Percentiles rank a stretch among this genome's conserved stretches.
These are phyloP conservation scores for Nothobranchius kuhntae DNA, from an alignment of 2,113 vertebrate species.

Conservation along the genomic window DNA sequence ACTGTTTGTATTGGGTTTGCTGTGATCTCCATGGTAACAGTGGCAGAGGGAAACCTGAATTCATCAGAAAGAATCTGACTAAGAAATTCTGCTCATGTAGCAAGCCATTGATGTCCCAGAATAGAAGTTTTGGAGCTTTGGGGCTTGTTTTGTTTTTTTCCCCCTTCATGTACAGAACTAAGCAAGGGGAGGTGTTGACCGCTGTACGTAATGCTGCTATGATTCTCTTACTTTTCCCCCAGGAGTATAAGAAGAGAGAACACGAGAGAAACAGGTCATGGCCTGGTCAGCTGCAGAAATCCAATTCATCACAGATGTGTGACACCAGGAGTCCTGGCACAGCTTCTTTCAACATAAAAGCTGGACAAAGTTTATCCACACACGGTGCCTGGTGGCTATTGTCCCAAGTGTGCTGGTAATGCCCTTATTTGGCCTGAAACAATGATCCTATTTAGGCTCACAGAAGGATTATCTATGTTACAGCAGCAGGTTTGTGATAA, in stretches of 20 bases:
- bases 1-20: slow-evolving; percentile 46
- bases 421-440: slow-evolving; percentile 32
- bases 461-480: slow-evolving; percentile 50
- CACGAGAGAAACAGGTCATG: slow-evolving; percentile 57
- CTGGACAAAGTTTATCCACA: slow-evolving; percentile 48
- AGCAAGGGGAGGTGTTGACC: background rate
- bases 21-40: slow-evolving; percentile 59
- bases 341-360: slow-evolving; percentile 57
- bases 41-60: slow-evolving; percentile 59
- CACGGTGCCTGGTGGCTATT: slow-evolving; percentile 66
- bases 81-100: slow-evolving; percentile 43
- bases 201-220: slow-evolving; percentile 11
- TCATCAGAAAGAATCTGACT: slow-evolving; percentile 45
- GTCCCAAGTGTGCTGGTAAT: slow-evolving; percentile 44
- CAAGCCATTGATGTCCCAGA: slow-evolving; percentile 32
- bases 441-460: slow-evolving; percentile 51
- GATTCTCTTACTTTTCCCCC: slow-evolving; percentile 37
- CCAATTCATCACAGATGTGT: slow-evolving; percentile 75
- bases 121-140: slow-evolving; percentile 29
- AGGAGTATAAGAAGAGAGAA: slow-evolving; percentile 18
- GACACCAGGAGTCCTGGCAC: slow-evolving; percentile 65
- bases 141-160: slow-evolving; percentile 7
- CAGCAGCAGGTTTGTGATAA: slow-evolving; percentile 21
- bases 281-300: slow-evolving; percentile 63
- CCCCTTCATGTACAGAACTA: background rate